Conservation (phyloP, 1,140 invertebrate genomes). For the Chironomus striatipennis region DNA sequence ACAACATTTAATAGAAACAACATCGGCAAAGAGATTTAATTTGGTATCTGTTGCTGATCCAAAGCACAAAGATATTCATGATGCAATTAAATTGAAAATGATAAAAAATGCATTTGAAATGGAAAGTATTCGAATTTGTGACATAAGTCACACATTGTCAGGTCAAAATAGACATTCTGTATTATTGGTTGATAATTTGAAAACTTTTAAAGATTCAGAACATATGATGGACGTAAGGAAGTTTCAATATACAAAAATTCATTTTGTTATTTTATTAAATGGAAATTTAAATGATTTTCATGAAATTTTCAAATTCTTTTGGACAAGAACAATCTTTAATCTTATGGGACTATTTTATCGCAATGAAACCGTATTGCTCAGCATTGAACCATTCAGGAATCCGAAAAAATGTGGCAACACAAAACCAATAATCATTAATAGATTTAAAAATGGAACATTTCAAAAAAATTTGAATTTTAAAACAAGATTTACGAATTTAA, state of each 20-base stretch:
- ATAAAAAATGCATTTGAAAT: too few species aligned
- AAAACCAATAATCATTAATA: background rate
- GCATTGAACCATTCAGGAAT: background rate
- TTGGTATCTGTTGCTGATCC: too few species aligned
- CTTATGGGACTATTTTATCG: background rate
- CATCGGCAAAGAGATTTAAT: too few species aligned
- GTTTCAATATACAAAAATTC: background rate
- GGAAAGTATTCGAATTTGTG: too few species aligned
- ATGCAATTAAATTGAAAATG: too few species aligned
- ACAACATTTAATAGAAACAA: too few species aligned
- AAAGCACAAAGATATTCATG: too few species aligned
- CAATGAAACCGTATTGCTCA: background rate
- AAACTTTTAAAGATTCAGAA: too few species aligned
- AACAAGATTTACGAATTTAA: background rate
- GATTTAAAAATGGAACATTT: background rate
- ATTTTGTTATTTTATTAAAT: background rate
- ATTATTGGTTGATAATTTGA: too few species aligned
- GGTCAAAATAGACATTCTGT: too few species aligned
- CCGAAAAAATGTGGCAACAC: background rate
- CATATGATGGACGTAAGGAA: background rate
- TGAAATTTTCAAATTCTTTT: background rate
- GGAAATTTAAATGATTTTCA: background rate
- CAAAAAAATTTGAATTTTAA: background rate
- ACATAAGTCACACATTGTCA: too few species aligned
- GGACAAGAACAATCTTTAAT: background rate